Evolutionary conservation across 2,888 invertebrate species (phyloP).

Genomic region (Gastrophysa polygoni): DNA sequence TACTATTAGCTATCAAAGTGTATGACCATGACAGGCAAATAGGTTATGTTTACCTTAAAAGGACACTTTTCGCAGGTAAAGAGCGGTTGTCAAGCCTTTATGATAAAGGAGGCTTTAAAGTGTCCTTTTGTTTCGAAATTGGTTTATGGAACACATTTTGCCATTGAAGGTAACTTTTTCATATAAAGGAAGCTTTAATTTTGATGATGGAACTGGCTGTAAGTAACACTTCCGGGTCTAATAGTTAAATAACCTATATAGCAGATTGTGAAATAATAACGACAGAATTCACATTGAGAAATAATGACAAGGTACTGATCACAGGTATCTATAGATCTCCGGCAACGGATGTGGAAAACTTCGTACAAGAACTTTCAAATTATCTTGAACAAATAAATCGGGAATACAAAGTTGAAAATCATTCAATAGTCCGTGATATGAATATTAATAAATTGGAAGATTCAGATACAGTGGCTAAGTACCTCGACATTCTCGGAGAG

Average conservation of each 20-base stretch:
- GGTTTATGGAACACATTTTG: no score
- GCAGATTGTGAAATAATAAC: not conserved
- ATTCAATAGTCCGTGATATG: conserved; percentile 2
- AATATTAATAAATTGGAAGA: conserved; percentile 18
- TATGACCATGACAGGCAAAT: no score
- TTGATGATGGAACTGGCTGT: no score
- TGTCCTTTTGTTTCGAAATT: no score
- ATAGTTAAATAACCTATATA: not conserved
- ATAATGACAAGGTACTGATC: not conserved
- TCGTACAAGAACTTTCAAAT: not conserved
- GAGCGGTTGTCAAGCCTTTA: no score
- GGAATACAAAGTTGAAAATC: not conserved
- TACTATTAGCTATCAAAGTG: no score
- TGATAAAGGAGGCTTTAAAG: no score
- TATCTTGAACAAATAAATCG: not conserved
- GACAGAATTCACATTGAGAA: not conserved
- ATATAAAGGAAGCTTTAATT: no score
- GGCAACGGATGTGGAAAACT: not conserved
- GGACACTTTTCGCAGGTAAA: no score
- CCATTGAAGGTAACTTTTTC: no score
- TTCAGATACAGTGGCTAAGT: conserved; percentile 9
- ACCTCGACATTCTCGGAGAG: conserved; percentile 15
- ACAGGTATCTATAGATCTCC: not conserved
- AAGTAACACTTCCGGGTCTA: not conserved
- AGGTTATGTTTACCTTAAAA: no score